Evolutionary conservation across 2,113 vertebrate genomes (phyloP).

Genomic region (Lepus americanus): DNA sequence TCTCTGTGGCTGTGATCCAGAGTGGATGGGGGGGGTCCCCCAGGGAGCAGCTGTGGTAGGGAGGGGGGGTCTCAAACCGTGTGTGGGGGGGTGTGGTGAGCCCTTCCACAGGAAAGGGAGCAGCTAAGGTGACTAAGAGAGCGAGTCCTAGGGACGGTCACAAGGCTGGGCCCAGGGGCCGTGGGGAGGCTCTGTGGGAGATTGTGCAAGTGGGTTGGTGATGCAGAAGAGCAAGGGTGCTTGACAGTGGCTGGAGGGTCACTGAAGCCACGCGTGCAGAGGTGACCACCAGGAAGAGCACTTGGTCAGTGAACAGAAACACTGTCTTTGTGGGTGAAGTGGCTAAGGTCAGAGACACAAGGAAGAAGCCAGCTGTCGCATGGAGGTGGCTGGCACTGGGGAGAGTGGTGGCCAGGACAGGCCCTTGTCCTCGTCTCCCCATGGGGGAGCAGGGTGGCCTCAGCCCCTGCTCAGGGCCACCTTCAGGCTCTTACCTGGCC

Average conservation of each 20-base stretch:
- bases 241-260: background rate
- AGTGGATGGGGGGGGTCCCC: background rate
- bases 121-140: background rate
- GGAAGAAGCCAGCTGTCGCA: background rate
- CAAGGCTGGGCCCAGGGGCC: background rate
- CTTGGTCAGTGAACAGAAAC: background rate
- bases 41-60: background rate
- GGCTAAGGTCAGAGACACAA: background rate
- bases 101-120: background rate
- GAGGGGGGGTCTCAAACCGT: no score
- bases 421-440: background rate
- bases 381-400: accelerated
- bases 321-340: background rate
- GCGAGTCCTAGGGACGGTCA: background rate
- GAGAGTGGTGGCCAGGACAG: background rate
- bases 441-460: background rate
- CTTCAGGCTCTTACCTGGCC: background rate
- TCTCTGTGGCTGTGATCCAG: background rate
- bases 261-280: background rate
- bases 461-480: background rate
- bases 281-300: background rate
- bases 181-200: background rate
- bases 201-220: no score
- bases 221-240: background rate
- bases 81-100: background rate